Evolutionary conservation across 2,888 invertebrate genomes (phyloP).

Genomic region (Neocrepidodera transversa): DNA sequence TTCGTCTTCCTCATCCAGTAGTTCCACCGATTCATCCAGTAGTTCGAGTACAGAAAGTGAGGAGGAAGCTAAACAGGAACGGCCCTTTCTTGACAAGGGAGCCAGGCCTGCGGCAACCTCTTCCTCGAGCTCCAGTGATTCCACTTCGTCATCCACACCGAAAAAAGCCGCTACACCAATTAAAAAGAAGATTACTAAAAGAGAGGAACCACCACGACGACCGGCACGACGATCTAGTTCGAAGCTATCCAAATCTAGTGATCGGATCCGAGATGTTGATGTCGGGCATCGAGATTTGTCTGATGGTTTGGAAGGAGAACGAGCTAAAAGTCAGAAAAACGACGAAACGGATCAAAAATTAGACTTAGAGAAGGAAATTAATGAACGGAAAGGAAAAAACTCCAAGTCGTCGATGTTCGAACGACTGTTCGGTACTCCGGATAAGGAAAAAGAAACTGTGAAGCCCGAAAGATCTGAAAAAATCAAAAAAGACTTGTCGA

Average conservation of each 20-base stretch:
- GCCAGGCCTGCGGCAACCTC: slow-evolving; percentile 71
- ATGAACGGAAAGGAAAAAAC: slow-evolving; percentile 57
- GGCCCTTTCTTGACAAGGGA: slow-evolving; percentile 83
- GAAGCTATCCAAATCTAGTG: slow-evolving; percentile 61
- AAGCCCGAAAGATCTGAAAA: slow-evolving; percentile 54
- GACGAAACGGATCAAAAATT: slow-evolving; percentile 70
- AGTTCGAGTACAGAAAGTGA: slow-evolving; percentile 69
- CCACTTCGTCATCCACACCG: slow-evolving; percentile 50
- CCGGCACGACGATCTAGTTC: slow-evolving; percentile 50
- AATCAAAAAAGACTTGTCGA: slow-evolving; percentile 39
- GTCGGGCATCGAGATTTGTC: slow-evolving; percentile 70
- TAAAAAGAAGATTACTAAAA: slow-evolving; percentile 62
- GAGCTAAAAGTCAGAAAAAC: slow-evolving; percentile 59
- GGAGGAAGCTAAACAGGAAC: slow-evolving; percentile 68
- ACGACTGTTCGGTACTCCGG: slow-evolving; percentile 61
- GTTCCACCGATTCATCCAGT: slow-evolving; percentile 61
- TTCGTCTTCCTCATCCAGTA: slow-evolving; percentile 62
- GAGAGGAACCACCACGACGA: slow-evolving; percentile 72
- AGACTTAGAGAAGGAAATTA: slow-evolving; percentile 61
- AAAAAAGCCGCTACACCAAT: slow-evolving; percentile 33
- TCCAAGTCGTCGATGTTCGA: slow-evolving; percentile 63
- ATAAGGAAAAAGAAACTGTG: slow-evolving; percentile 51
- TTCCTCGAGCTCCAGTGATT: slow-evolving; percentile 67
- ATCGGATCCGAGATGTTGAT: slow-evolving; percentile 73
- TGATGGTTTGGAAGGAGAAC: slow-evolving; percentile 62